phyloP scores from a whole-genome alignment of 1,140 invertebrate genomes.

The Trinorchestia longiramus region DNA sequence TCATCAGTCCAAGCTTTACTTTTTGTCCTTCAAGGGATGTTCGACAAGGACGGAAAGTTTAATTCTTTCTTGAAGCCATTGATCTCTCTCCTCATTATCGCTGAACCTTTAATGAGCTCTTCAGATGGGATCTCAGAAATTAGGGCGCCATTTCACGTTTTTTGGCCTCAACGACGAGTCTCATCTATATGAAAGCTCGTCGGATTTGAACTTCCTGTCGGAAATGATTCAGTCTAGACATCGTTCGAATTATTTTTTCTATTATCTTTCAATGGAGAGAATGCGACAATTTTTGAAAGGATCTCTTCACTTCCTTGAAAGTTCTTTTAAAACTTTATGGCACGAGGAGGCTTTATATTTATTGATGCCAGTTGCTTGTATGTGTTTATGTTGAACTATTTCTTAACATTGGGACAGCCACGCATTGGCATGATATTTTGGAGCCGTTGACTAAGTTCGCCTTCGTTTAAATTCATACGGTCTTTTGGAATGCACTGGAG shows the following conservation, averaged over 20 bases:
- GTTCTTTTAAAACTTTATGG: neutral
- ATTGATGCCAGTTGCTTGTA: neutral
- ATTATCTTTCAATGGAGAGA: neutral
- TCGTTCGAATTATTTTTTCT: neutral
- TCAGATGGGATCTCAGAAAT: neutral
- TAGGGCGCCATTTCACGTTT: neutral
- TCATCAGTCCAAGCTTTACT: neutral
- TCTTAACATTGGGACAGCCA: no score
- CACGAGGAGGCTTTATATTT: neutral
- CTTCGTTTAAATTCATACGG: no score
- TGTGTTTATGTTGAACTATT: neutral
- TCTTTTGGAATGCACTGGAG: no score
- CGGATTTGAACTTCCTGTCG: neutral
- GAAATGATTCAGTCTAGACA: neutral
- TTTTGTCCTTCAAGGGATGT: neutral
- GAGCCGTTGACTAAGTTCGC: no score
- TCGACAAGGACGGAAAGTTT: neutral
- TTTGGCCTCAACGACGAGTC: neutral
- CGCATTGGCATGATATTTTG: no score
- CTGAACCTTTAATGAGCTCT: neutral
- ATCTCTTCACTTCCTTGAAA: neutral
- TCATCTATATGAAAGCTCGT: neutral
- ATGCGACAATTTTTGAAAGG: neutral
- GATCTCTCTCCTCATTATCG: neutral
- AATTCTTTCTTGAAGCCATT: neutral